These are phyloP conservation scores for Brachionus asplanchnoidis DNA, from an alignment of 1,140 invertebrate species.

Conservation along the genomic window DNA sequence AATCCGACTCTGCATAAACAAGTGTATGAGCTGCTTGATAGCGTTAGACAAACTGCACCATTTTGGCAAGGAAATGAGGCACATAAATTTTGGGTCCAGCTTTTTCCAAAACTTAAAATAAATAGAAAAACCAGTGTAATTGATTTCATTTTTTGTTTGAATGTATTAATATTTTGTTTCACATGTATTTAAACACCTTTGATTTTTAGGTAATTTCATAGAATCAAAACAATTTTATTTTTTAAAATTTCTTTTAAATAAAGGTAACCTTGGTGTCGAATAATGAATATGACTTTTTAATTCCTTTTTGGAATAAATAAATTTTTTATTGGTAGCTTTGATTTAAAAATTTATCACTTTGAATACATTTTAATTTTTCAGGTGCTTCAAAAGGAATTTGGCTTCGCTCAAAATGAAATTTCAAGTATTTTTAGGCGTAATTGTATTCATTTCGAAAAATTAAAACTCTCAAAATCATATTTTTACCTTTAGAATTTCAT, in stretches of 20 bases:
- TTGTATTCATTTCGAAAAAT: no score
- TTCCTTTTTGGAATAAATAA: not conserved
- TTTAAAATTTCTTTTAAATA: not conserved
- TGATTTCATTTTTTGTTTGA: not conserved
- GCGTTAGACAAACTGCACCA: not conserved
- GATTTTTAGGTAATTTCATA: not conserved
- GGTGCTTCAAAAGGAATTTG: no score
- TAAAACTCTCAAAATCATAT: no score
- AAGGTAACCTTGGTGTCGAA: not conserved
- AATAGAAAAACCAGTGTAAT: not conserved
- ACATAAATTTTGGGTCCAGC: not conserved
- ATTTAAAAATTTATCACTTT: not conserved
- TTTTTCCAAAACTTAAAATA: not conserved
- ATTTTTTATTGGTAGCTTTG: not conserved
- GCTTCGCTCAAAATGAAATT: no score
- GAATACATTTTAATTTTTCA: no score
- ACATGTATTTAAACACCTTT: no score
- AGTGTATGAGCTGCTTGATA: not conserved
- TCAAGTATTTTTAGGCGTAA: no score
- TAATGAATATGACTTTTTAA: not conserved
- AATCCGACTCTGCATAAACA: not conserved
- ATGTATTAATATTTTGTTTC: no score
- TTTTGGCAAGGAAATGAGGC: not conserved
- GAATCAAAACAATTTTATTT: not conserved
- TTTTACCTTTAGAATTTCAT: no score